Evolutionary conservation across 2,113 vertebrate species (phyloP).

Genomic region (Campylomormyrus tamandua): DNA sequence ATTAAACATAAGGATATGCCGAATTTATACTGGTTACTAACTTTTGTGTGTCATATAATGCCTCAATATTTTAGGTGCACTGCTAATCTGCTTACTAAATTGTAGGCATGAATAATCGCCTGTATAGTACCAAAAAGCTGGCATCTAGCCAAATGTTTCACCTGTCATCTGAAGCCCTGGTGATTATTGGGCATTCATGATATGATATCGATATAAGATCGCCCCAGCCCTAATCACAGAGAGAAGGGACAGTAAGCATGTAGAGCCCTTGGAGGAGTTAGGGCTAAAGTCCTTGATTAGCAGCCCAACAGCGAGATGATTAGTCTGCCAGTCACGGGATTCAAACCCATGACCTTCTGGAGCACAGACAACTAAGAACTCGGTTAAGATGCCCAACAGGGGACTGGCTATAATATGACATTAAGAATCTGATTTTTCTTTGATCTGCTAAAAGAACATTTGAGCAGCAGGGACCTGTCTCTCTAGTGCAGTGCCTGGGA

Average conservation of each 20-base stretch:
- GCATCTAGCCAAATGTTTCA: no score
- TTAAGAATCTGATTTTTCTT: background rate
- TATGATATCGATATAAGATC: no score
- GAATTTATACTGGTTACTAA: no score
- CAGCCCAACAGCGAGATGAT: background rate
- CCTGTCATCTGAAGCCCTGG: no score
- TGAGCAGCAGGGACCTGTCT: background rate
- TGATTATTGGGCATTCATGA: no score
- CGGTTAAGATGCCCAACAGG: background rate
- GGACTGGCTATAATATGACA: background rate
- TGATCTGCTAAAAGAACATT: background rate
- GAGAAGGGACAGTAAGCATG: background rate
- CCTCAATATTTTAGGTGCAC: no score
- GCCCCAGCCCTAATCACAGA: background rate
- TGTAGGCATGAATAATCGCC: no score
- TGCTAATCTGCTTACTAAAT: no score
- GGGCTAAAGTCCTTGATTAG: background rate
- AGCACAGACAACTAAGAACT: background rate
- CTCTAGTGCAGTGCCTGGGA: background rate
- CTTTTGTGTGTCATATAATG: no score
- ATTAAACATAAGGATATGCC: no score
- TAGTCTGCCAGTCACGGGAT: background rate
- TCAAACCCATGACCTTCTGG: background rate
- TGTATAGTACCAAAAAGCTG: no score
- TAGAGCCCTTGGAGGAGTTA: background rate